Base-by-base conservation (phyloP, 2,113 vertebrate genomes). In the Promerops cafer region DNA sequence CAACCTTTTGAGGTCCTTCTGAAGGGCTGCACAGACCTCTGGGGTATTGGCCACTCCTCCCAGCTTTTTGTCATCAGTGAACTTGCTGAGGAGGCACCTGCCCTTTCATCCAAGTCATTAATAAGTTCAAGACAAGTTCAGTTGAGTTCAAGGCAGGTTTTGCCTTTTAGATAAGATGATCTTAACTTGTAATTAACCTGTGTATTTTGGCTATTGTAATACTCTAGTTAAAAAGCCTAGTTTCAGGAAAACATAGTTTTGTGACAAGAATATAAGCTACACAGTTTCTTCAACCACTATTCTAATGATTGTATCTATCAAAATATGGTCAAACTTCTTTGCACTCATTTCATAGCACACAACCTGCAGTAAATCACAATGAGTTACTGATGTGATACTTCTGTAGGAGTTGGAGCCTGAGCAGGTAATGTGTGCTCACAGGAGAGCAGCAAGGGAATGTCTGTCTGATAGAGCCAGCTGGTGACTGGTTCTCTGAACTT, bases 141-240 rank as follows among this genome's bases (percentile, higher is more conserved):
- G 3, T 15, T 68, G 52, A 71, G 77, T 93, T 93, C 50, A 88
- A 66, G 50, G 60, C n/a, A 78, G 23, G 52, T 80, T 94, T 89
- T 94, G 35, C 47, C 21, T 64, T 71, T 90, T 68, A 40, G 5
- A 2, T 81, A 50, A 83, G 59, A 28, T 91, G 22, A 87, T 90
- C 72, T 91, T 87, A 92, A 76, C 54, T 74, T 92, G 79, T 24
- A 49, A 85, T 94, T 93, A 90, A 86, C 71, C 92, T 83, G 35
- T 21, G 12, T 83, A 7, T 68, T 80, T 79, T 84, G 42, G 19
- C 72, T 84, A 23, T 82, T 78, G 33, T 82, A 71, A 66, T 28
- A 23, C 47, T 54, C 35, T 44, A 23, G 74, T 78, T 93, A 52
- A 82, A 87, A 71, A 40, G 30, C 16, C 16, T 54, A 10, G 21